A percentile compares a stretch with the other conserved stretches of the same genome.
Conservation (phyloP, 2,113 vertebrate species). For the Daubentonia madagascariensis region DNA sequence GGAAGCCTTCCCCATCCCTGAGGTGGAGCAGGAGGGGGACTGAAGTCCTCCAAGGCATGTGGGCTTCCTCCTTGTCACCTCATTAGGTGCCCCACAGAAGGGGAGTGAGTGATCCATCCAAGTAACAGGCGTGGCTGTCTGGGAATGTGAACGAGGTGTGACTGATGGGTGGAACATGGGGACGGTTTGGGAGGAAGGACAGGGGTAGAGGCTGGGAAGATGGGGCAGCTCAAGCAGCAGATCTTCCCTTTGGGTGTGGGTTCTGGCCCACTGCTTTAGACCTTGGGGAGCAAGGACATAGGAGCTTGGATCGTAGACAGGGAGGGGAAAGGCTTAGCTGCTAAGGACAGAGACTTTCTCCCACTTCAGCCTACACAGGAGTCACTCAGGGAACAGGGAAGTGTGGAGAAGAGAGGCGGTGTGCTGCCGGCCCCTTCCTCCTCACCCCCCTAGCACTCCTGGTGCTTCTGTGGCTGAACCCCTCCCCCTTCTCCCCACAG, state of each 20-base stretch:
- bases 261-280: not conserved
- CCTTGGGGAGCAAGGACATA: not conserved
- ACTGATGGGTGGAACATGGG: not conserved
- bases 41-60: not conserved
- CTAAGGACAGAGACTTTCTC: not conserved
- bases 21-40: not conserved
- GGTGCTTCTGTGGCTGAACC: not conserved
- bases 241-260: not conserved
- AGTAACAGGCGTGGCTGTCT: not conserved
- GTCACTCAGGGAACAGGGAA: not conserved
- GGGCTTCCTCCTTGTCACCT: conserved; percentile 48
- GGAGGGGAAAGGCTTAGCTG: not conserved
- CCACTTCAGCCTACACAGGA: not conserved
- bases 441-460: not conserved
- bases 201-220: not conserved
- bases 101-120: not conserved
- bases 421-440: not conserved
- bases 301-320: not conserved
- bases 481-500: conserved; percentile 62
- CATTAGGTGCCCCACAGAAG: not conserved
- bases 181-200: not conserved
- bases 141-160: conserved; percentile 16
- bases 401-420: not conserved
- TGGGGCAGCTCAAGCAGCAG: not conserved
- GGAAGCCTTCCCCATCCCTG: not conserved